A percentile compares a stretch with the other conserved stretches of the same genome.
Conservation (phyloP, 2,797 vertebrate genomes). For the Salmo trutta region DNA sequence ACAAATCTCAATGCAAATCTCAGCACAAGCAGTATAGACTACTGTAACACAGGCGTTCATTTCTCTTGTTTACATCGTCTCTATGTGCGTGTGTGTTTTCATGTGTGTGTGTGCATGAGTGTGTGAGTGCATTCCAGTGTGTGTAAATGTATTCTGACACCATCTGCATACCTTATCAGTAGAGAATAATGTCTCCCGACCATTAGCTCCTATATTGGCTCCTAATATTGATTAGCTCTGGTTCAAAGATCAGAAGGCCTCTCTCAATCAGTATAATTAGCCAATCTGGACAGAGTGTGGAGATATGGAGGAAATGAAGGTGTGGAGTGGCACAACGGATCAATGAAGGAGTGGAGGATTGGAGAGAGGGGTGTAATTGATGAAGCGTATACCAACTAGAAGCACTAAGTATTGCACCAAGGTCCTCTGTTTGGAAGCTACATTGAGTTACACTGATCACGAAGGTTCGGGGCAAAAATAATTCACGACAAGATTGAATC, state of each 20-base stretch:
- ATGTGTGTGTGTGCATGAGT: too few relatives aligned
- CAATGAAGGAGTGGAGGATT: neutral
- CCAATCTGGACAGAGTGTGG: neutral
- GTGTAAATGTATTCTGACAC: constrained; percentile 46
- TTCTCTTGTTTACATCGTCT: too few relatives aligned
- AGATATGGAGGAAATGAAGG: neutral
- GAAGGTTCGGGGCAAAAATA: neutral
- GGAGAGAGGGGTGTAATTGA: constrained; percentile 27
- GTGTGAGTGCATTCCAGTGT: constrained; percentile 45
- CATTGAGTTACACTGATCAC: neutral
- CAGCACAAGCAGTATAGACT: too few relatives aligned
- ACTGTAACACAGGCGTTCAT: too few relatives aligned
- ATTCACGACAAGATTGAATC: neutral
- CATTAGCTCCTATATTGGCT: constrained; percentile 51
- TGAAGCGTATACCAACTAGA: neutral
- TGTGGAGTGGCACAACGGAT: neutral
- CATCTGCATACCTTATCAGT: constrained; percentile 7
- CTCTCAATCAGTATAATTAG: constrained; percentile 22
- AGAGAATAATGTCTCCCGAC: constrained; percentile 58
- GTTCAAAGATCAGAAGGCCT: constrained; percentile 59
- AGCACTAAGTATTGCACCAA: too few relatives aligned
- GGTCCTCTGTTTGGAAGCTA: too few relatives aligned
- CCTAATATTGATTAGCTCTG: constrained; percentile 62
- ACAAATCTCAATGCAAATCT: too few relatives aligned
- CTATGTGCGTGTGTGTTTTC: too few relatives aligned